Evolutionary conservation across 2,113 vertebrate genomes (phyloP).

Genomic region (Pan paniscus): DNA sequence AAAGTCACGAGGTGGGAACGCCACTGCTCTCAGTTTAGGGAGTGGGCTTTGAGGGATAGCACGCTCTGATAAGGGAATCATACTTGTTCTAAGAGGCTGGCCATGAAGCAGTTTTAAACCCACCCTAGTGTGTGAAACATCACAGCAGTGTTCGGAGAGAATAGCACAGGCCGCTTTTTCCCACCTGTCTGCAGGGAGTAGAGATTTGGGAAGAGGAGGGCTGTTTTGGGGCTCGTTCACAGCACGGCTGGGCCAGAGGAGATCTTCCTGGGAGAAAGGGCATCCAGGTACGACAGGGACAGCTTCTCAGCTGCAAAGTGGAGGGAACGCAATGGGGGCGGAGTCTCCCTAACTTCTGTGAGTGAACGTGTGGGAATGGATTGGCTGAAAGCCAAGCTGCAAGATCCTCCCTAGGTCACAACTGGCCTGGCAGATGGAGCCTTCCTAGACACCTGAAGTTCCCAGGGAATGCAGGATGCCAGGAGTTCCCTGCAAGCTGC

Average conservation of each 20-base stretch:
- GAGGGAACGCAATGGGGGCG: background rate
- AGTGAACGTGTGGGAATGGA: background rate
- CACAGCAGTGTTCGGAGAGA: background rate
- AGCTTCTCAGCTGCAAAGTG: accelerated
- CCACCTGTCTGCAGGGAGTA: background rate
- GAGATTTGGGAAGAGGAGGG: background rate
- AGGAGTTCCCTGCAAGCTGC: background rate
- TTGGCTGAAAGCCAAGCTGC: background rate
- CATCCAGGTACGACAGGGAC: no score
- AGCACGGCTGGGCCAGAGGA: no score
- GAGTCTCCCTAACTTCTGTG: no score
- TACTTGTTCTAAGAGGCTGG: background rate
- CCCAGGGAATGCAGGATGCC: background rate
- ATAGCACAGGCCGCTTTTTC: background rate
- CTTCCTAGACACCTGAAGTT: background rate
- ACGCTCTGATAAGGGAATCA: accelerated
- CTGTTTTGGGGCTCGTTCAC: background rate
- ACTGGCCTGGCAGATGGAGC: background rate
- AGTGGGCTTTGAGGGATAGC: accelerated
- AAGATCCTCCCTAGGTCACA: background rate
- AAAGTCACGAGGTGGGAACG: background rate
- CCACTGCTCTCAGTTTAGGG: background rate
- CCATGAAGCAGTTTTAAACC: background rate
- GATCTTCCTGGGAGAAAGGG: background rate
- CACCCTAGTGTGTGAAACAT: background rate